A percentile compares a stretch with the other conserved stretches of the same genome.
Conservation (phyloP, 2,888 invertebrate species). For the Galeopsomyia nigrocyanea region DNA sequence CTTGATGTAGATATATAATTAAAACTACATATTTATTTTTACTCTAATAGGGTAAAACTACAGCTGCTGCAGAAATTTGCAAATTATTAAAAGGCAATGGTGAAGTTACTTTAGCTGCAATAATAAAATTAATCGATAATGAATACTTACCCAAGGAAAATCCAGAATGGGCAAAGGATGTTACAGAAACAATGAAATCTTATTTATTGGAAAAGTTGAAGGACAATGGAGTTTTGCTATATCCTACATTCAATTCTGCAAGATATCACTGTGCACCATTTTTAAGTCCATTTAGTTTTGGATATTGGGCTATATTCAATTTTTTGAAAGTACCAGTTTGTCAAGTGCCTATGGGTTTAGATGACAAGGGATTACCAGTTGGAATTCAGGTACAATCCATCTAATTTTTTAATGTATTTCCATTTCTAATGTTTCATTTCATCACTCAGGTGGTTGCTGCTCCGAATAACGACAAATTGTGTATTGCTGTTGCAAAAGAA, state of each 20-base stretch:
- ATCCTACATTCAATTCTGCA: constrained; percentile 85
- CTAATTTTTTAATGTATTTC: constrained; percentile 27
- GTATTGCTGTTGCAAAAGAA: constrained; percentile 80
- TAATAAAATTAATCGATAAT: constrained; percentile 77
- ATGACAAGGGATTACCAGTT: constrained; percentile 79
- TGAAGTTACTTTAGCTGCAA: constrained; percentile 77
- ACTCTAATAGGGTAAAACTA: constrained; percentile 56
- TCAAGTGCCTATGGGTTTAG: constrained; percentile 86
- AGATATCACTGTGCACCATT: constrained; percentile 86
- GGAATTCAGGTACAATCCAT: constrained; percentile 77
- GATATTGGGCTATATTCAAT: constrained; percentile 89
- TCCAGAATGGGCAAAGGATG: constrained; percentile 75
- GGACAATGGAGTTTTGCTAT: constrained; percentile 84
- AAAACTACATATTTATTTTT: not conserved
- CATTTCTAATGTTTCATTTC: constrained; percentile 20
- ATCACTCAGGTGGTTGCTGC: constrained; percentile 76
- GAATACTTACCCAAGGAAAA: constrained; percentile 77
- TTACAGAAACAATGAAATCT: constrained; percentile 73
- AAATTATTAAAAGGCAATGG: constrained; percentile 73
- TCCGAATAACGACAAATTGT: constrained; percentile 79
- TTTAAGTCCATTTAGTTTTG: constrained; percentile 85
- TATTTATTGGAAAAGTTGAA: constrained; percentile 78
- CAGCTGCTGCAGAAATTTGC: constrained; percentile 62
- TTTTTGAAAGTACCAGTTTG: constrained; percentile 85
- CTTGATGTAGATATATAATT: not conserved